Conservation (phyloP, 2,113 vertebrate genomes). For the Hylia prasina region DNA sequence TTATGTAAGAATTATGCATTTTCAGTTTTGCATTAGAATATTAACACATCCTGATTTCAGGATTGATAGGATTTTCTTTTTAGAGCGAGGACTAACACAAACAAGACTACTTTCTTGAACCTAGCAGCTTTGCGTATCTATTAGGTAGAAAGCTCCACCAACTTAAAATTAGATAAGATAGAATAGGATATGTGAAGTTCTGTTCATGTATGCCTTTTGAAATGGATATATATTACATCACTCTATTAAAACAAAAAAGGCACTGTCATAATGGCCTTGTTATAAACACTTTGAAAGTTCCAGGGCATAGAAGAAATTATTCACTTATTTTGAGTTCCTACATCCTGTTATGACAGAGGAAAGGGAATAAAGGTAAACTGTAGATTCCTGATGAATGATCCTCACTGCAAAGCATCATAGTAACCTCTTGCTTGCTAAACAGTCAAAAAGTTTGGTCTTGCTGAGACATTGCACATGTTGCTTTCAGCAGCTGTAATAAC, state of each 20-base stretch:
- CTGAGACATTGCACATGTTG: background rate
- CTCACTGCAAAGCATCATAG: background rate
- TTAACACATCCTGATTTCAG: background rate
- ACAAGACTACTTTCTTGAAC: background rate
- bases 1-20: background rate
- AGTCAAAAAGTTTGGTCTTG: background rate
- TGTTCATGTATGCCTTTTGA: background rate
- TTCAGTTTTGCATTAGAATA: background rate
- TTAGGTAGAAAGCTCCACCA: background rate
- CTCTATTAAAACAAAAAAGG: background rate
- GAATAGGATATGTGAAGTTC: background rate
- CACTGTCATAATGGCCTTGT: background rate
- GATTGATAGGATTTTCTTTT: background rate
- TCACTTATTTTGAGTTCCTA: background rate
- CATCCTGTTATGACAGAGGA: background rate
- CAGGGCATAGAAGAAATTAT: background rate
- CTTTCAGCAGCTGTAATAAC: background rate
- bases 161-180: background rate
- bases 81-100: background rate
- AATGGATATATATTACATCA: background rate
- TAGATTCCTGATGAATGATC: background rate
- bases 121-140: background rate
- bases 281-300: background rate
- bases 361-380: background rate
- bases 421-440: background rate